Conservation (phyloP, 2,888 invertebrate genomes). For the Caenorhabditis virilis region DNA sequence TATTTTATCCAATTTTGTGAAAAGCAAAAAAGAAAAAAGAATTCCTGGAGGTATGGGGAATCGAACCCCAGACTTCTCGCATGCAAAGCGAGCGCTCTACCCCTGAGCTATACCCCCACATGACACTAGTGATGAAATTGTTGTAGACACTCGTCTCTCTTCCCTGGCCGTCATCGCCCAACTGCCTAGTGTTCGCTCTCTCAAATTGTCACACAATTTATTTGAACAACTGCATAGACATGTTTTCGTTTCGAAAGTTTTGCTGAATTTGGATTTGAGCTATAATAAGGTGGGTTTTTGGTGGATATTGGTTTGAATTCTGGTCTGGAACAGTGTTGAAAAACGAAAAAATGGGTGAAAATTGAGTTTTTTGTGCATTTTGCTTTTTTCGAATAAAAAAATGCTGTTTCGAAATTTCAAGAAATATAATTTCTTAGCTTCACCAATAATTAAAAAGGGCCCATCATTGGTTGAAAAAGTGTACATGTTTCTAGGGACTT, state of each 20-base stretch:
- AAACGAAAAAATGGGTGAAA: no score
- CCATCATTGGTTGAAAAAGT: no score
- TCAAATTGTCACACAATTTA: slow-evolving; percentile 50
- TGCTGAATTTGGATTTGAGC: slow-evolving; percentile 55
- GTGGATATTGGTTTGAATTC: no score
- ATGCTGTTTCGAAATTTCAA: no score
- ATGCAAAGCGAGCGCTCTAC: slow-evolving; percentile 48
- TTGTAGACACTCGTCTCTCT: slow-evolving; percentile 44
- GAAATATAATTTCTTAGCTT: no score
- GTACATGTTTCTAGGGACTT: no score
- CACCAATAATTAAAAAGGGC: no score
- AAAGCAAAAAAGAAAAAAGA: slow-evolving; percentile 3
- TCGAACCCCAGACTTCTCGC: slow-evolving; percentile 54
- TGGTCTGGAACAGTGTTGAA: no score
- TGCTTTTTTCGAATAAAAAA: neutral
- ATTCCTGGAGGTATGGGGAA: slow-evolving; percentile 50
- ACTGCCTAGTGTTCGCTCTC: slow-evolving; percentile 35
- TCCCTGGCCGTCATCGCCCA: slow-evolving; percentile 49
- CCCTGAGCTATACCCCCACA: slow-evolving; percentile 38
- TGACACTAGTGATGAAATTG: neutral
- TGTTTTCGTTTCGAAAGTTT: slow-evolving; percentile 36
- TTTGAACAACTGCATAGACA: slow-evolving; percentile 45
- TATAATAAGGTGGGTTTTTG: slow-evolving; percentile 58
- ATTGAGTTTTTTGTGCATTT: neutral
- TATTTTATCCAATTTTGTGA: neutral